Evolutionary conservation across 2,797 vertebrate species (phyloP).

Genomic region (Fratercula arctica): DNA sequence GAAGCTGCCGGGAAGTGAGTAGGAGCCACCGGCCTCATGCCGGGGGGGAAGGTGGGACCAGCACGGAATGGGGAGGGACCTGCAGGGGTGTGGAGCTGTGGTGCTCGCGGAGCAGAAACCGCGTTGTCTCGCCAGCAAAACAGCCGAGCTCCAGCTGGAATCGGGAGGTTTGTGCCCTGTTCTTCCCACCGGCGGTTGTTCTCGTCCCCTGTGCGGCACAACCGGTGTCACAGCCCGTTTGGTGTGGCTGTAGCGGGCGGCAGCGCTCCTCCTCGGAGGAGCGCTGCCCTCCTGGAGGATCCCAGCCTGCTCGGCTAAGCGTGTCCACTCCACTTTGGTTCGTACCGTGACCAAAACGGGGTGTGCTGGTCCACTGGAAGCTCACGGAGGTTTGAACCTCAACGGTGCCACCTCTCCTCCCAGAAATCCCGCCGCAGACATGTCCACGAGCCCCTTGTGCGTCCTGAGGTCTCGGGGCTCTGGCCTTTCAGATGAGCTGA

Average conservation of each 20-base stretch:
- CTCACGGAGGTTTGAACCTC: neutral
- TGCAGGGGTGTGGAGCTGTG: neutral
- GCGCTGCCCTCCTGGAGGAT: neutral
- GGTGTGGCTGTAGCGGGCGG: fast-evolving
- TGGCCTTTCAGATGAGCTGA: too few species aligned
- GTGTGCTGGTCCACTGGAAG: neutral
- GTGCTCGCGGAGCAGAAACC: neutral
- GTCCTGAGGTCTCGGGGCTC: neutral
- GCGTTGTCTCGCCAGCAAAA: fast-evolving
- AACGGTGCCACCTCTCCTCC: fast-evolving
- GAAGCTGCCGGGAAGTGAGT: conserved; percentile 82
- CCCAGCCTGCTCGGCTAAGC: fast-evolving
- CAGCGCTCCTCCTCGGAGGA: too few species aligned
- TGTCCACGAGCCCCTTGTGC: fast-evolving
- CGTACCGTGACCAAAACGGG: fast-evolving
- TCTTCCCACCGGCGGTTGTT: fast-evolving
- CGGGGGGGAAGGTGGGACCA: neutral
- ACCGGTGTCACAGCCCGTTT: fast-evolving
- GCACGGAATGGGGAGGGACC: neutral
- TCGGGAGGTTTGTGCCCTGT: fast-evolving
- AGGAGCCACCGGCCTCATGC: fast-evolving
- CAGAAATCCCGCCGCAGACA: fast-evolving
- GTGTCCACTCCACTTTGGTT: fast-evolving
- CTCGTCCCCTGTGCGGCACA: fast-evolving
- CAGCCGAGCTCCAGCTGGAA: neutral